These are phyloP conservation scores for Drosophila chauvacae DNA, from an alignment of 1,140 invertebrate genomes.

Conservation along the genomic window DNA sequence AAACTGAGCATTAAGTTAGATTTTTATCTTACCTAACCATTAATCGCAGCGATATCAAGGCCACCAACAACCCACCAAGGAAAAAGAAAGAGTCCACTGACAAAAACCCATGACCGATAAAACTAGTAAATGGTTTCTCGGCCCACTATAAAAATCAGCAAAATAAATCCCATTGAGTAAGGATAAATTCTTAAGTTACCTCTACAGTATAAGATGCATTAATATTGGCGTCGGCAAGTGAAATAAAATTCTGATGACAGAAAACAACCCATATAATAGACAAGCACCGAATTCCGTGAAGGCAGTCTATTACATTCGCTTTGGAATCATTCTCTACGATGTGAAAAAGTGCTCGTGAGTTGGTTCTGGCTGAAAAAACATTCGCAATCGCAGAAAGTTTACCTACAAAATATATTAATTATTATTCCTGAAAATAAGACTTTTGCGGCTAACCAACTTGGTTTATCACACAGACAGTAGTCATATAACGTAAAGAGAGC, in stretches of 20 bases:
- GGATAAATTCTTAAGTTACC: no score
- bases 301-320: no score
- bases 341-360: slow-evolving; percentile 42
- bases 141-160: no score
- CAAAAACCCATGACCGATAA: no score
- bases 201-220: slow-evolving; percentile 40
- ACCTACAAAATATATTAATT: slow-evolving; percentile 14
- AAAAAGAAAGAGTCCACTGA: no score
- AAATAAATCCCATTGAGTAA: no score
- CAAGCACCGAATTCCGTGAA: slow-evolving; percentile 85
- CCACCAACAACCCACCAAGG: no score
- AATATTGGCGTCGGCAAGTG: slow-evolving; percentile 26
- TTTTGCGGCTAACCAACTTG: slow-evolving; percentile 14
- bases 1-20: no score
- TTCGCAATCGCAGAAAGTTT: slow-evolving; percentile 28
- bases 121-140: no score
- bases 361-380: slow-evolving; percentile 49
- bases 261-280: slow-evolving; percentile 88
- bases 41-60: no score
- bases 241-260: slow-evolving; percentile 85
- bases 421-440: background rate
- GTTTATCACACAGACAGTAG: slow-evolving; percentile 33
- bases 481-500: slow-evolving; percentile 36
- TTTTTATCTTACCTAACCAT: no score
- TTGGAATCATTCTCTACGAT: slow-evolving; percentile 22